Percentiles rank a stretch among this genome's conserved stretches.
Evolutionary conservation across 2,888 invertebrate species (phyloP).

Genomic region (Nymphalis polychloros): DNA sequence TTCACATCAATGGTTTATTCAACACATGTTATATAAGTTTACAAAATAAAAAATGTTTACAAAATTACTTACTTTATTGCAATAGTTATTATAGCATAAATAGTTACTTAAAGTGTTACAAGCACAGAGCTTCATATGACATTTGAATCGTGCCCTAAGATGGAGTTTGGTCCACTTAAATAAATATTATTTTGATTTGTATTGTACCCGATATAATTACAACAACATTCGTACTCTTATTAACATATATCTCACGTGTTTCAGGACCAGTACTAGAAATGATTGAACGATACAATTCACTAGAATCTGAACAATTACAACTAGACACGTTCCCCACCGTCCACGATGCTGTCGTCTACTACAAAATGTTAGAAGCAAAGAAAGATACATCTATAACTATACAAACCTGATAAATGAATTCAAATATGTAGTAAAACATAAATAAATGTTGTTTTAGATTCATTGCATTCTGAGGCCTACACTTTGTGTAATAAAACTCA

Average conservation of each 20-base stretch:
- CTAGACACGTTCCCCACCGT: constrained; percentile 85
- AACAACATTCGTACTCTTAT: no score
- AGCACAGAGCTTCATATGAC: no score
- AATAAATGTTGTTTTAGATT: not conserved
- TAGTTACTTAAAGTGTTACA: no score
- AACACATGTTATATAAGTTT: not conserved
- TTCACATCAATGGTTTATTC: no score
- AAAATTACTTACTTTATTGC: not conserved
- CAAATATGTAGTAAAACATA: not conserved
- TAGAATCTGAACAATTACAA: constrained; percentile 76
- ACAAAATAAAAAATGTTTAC: not conserved
- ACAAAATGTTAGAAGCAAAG: constrained; percentile 52
- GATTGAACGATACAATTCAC: constrained; percentile 82
- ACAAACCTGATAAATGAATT: constrained; percentile 34
- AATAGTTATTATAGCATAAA: no score
- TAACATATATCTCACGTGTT: not conserved
- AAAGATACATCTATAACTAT: constrained; percentile 48
- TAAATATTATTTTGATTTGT: not conserved
- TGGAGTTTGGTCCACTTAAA: no score
- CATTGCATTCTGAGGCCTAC: not conserved
- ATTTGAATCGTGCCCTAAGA: no score
- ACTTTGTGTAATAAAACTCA: not conserved
- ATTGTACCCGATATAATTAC: no score
- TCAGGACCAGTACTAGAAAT: constrained; percentile 85
- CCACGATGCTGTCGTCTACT: constrained; percentile 85